Base-by-base conservation (phyloP, 2,888 invertebrate species). In the Stegophylla sp. region DNA sequence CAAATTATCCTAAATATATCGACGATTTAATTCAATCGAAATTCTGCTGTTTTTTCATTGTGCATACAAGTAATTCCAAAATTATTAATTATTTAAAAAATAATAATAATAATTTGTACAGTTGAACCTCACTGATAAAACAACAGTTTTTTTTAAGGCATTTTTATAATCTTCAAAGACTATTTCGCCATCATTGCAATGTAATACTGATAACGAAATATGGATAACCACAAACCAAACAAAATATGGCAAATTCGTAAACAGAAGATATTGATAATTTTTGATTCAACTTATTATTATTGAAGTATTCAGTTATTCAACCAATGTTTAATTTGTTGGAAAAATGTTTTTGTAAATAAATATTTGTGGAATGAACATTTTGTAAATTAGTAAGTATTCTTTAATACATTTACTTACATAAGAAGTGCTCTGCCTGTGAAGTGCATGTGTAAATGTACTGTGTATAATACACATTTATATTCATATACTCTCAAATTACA, bases 211-310 rank as follows among this genome's bases (percentile, higher is more conserved):
- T 77, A 77, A 77, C 77, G 20, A 59, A 59, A 26, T 45, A 66
- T 59, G 26, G 17, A 45, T 59, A 69, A 77, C 56, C 67, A 77
- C 67, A 77, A 67, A 77, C 67, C 43, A 45, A n/a, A 28, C 76
- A 56, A 66, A 34, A 26, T 41, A 20, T 59, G n/a, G n/a, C n/a
- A n/a, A n/a, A n/a, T n/a, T n/a, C n/a, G 67, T 56, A 56, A 77
- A 69, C 67, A 28, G 23, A 69, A 20, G 45, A 15, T 17, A 61
- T 20, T 23, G 48, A 63, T 74, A 63, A 20, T 9, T 48, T 34
- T 41, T 41, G 4, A 17, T 41, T 15, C 7, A 26, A 20, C 23
- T 5, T 5, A n/a, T n/a, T n/a, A n/a, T n/a, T n/a, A n/a, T n/a
- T n/a, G n/a, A n/a, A n/a, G n/a, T n/a, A n/a, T n/a, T n/a, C n/a